phyloP scores from a whole-genome alignment of 2,797 vertebrate genomes.

The Falco cherrug region DNA sequence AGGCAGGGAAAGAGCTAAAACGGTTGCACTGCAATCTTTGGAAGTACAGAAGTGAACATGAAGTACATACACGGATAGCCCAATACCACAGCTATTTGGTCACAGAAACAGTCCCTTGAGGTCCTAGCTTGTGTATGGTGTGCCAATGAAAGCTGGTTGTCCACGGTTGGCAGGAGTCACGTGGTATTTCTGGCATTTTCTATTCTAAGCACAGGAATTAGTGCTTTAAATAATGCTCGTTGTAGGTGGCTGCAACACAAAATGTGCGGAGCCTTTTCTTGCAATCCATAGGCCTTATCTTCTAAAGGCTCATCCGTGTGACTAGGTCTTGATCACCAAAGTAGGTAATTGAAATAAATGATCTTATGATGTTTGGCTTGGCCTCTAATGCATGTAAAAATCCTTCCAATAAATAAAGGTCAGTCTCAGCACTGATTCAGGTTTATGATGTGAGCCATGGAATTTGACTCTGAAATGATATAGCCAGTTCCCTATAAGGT shows the following conservation, averaged over 20 bases:
- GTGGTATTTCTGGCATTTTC: slow-evolving; percentile 20
- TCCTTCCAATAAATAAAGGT: background rate
- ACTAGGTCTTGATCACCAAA: background rate
- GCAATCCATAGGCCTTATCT: background rate
- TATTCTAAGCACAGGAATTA: slow-evolving; percentile 48
- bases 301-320: background rate
- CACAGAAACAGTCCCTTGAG: slow-evolving; percentile 10
- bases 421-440: background rate
- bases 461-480: background rate
- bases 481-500: background rate
- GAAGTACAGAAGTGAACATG: background rate
- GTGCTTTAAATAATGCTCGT: slow-evolving; percentile 4
- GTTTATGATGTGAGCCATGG: background rate
- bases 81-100: slow-evolving; percentile 1
- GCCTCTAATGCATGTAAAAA: background rate
- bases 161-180: background rate
- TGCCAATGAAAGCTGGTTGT: slow-evolving; percentile 40
- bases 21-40: background rate
- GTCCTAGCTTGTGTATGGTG: background rate
- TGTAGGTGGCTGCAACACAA: background rate
- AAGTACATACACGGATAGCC: background rate
- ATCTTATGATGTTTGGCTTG: background rate
- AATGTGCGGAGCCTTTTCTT: background rate
- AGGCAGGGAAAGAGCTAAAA: slow-evolving; percentile 20
- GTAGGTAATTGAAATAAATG: background rate